Evolutionary conservation across 2,888 invertebrate species (phyloP), one percentile per base, ranked within the genome.

Genomic region (Amblyjoppa proteus): DNA sequence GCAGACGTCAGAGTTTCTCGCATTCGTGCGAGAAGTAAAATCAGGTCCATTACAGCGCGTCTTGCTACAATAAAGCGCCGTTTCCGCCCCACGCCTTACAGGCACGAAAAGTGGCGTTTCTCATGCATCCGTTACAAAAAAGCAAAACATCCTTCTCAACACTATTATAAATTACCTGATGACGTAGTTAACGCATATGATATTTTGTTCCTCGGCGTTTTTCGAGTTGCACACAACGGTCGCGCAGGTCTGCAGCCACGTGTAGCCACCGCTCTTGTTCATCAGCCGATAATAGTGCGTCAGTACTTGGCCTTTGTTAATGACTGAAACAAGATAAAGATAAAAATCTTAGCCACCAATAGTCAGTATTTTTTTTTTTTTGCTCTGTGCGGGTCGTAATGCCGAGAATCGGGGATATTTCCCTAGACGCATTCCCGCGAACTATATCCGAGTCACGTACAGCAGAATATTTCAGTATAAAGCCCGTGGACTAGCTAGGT

Each of bases 201-300:
- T 98, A 93, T 98, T 99, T 94, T 99, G 99, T 93, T 99, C 99
- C 87, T 99, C 99, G 6, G 98, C 97, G 92, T 98, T 99, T 95
- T 99, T 99, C 76, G 98, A 97, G 93, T 97, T 98, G 95, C 98
- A 99, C 81, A 99, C 98, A 64, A 99, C 98, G 0, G 99, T 99
- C 84, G 99, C 99, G 94, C 99, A 99, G 0, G 98, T 98, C 94
- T 99, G 99, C 91, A 99, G 95, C 99, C 99, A 99, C 77, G 98
- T 98, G 95, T 97, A 99, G 51, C 99, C 99, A 6, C 99, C 99
- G 89, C 96, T 97, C 94, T 99, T 99, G 95, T 99, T 99, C 97
- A 99, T 98, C 92, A 99, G 95, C 91, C 99, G 96, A 95, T 98
- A 99, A 95, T 99, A 99, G 94, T 98, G 98, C 20, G 99, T 99